Evolutionary conservation across 2,888 invertebrate genomes (phyloP).

Genomic region (Hydrotaea cyrtoneurina): DNA sequence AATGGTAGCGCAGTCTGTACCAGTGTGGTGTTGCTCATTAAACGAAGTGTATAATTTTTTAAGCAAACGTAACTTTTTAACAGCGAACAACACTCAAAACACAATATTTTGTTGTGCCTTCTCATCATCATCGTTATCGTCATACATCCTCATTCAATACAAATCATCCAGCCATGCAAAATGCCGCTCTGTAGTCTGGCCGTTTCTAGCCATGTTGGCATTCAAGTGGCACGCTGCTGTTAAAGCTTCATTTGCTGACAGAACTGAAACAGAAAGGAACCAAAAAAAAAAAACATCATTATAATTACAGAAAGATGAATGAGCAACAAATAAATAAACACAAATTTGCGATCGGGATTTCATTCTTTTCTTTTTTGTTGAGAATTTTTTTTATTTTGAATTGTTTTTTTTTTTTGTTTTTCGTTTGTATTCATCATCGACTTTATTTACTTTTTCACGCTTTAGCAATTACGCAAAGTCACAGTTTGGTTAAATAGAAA

Average conservation of each 20-base stretch:
- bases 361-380: slow-evolving; percentile 4
- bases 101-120: slow-evolving; percentile 50
- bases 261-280: slow-evolving; percentile 14
- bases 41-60: slow-evolving; percentile 77
- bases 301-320: slow-evolving; percentile 74
- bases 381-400: slow-evolving; percentile 47
- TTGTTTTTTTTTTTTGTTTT: too few species aligned
- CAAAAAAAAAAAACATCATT: slow-evolving; percentile 62
- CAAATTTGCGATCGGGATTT: slow-evolving; percentile 52
- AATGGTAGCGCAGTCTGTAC: background rate
- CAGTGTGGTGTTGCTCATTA: slow-evolving; percentile 74
- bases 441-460: slow-evolving; percentile 63
- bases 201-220: background rate
- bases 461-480: slow-evolving; percentile 66
- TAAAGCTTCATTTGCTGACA: slow-evolving; percentile 59
- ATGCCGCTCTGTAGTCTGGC: background rate
- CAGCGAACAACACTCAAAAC: slow-evolving; percentile 36
- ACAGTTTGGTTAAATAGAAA: slow-evolving; percentile 54
- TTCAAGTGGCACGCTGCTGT: slow-evolving; percentile 63
- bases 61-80: slow-evolving; percentile 65
- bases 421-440: slow-evolving; percentile 22
- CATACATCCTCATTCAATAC: slow-evolving; percentile 42
- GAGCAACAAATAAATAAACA: slow-evolving; percentile 72
- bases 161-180: slow-evolving; percentile 33
- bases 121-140: slow-evolving; percentile 49